A percentile compares a stretch with the other conserved stretches of the same genome.
Conservation (phyloP, 2,888 invertebrate genomes). For the Trichacis sp. region DNA sequence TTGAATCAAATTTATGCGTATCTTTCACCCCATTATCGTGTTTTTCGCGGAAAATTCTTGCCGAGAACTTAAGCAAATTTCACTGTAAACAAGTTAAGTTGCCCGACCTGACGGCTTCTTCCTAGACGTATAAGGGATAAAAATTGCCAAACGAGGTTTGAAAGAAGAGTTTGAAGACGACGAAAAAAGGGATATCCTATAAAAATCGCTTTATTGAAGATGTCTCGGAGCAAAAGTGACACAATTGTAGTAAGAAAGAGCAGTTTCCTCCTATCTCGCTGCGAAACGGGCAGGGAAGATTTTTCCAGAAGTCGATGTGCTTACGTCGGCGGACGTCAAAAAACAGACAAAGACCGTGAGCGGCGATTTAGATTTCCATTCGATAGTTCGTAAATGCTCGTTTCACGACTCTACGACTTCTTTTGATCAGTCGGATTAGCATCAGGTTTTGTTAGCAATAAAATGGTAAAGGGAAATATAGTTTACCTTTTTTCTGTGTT, state of each 20-base stretch:
- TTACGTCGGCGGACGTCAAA: constrained; percentile 32
- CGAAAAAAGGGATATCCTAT: constrained; percentile 17
- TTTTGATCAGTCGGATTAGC: constrained; percentile 12
- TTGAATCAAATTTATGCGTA: constrained; percentile 21
- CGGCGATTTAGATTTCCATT: constrained; percentile 50
- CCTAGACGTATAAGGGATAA: constrained; percentile 18
- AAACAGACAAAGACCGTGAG: constrained; percentile 42
- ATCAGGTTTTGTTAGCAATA: no score
- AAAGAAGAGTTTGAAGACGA: constrained; percentile 3
- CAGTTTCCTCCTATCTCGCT: constrained; percentile 33
- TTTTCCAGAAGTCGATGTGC: constrained; percentile 29
- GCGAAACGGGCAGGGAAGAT: constrained; percentile 18
- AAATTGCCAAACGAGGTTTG: constrained; percentile 8
- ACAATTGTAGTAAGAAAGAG: constrained; percentile 23
- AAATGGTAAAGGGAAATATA: no score
- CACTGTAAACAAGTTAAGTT: constrained; percentile 40
- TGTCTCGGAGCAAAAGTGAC: constrained; percentile 30
- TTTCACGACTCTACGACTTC: constrained; percentile 23
- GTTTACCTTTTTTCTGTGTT: no score
- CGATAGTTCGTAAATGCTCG: constrained; percentile 49
- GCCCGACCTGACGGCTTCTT: constrained; percentile 33
- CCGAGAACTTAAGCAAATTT: constrained; percentile 39
- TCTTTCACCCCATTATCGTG: constrained; percentile 7
- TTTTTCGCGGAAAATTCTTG: constrained; percentile 15
- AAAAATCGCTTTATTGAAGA: constrained; percentile 34